Evolutionary conservation across 2,113 vertebrate genomes (phyloP).

Genomic region (Nettapus auritus): DNA sequence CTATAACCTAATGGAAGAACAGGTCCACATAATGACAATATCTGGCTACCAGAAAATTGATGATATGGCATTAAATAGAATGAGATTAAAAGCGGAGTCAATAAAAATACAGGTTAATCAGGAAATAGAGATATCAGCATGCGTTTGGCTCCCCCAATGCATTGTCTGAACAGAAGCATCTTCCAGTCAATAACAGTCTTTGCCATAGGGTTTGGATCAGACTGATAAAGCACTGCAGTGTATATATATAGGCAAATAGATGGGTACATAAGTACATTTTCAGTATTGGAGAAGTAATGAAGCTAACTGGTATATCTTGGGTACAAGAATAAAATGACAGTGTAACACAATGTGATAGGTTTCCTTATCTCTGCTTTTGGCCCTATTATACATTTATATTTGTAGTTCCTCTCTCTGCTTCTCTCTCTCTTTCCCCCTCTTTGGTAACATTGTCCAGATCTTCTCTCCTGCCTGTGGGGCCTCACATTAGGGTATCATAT

Average conservation of each 20-base stretch:
- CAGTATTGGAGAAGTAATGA: background rate
- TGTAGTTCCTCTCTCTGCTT: background rate
- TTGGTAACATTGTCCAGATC: constrained; percentile 74
- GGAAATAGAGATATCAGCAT: background rate
- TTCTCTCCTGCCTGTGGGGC: constrained; percentile 68
- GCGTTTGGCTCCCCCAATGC: background rate
- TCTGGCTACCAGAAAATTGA: background rate
- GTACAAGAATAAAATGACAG: constrained; percentile 6
- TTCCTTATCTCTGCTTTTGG: constrained; percentile 3
- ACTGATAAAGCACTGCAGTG: background rate
- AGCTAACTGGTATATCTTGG: background rate
- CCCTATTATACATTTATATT: background rate
- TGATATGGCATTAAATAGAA: background rate
- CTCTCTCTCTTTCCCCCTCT: background rate
- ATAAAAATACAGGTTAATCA: background rate
- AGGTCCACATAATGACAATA: background rate
- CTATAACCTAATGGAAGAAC: background rate
- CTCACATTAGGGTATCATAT: constrained; percentile 69
- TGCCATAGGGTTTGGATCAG: background rate
- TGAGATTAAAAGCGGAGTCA: background rate
- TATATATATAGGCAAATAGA: background rate
- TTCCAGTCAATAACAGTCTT: background rate
- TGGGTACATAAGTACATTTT: background rate
- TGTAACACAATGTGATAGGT: background rate
- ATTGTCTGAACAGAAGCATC: background rate